Evolutionary conservation across 2,113 vertebrate species (phyloP).

Genomic region (Mustela nigripes): DNA sequence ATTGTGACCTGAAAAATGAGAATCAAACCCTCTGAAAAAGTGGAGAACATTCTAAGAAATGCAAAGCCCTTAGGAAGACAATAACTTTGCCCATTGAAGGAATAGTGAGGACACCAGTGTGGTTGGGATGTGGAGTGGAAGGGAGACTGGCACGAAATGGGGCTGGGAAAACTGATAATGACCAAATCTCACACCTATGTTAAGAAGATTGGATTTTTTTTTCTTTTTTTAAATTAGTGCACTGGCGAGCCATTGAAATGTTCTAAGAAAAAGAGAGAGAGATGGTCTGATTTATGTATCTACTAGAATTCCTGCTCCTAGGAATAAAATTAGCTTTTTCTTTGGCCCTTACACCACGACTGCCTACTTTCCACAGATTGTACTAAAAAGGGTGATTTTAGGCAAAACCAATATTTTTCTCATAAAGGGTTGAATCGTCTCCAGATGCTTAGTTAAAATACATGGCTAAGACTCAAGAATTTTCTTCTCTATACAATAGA

Average conservation of each 20-base stretch:
- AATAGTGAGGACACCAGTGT: background rate
- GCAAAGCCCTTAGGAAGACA: background rate
- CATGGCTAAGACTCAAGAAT: background rate
- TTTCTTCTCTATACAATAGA: background rate
- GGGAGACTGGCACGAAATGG: background rate
- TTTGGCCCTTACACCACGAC: background rate
- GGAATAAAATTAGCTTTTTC: background rate
- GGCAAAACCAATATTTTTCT: background rate
- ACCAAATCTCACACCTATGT: background rate
- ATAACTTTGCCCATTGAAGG: background rate
- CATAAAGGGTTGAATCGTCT: background rate
- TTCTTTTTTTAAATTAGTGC: background rate
- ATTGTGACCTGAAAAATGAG: background rate
- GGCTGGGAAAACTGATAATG: background rate
- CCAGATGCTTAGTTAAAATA: background rate
- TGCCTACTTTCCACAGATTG: background rate
- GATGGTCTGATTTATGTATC: background rate
- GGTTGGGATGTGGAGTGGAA: background rate
- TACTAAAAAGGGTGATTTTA: background rate
- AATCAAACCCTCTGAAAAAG: background rate
- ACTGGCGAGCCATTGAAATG: background rate
- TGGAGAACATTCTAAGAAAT: background rate
- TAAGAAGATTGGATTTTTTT: background rate
- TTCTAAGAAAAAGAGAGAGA: background rate
- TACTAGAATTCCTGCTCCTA: background rate